Percentiles rank a stretch among this genome's conserved stretches.
These are phyloP conservation scores for Agonopterix subpropinquella DNA, from an alignment of 2,888 invertebrate genomes.

Conservation along the genomic window DNA sequence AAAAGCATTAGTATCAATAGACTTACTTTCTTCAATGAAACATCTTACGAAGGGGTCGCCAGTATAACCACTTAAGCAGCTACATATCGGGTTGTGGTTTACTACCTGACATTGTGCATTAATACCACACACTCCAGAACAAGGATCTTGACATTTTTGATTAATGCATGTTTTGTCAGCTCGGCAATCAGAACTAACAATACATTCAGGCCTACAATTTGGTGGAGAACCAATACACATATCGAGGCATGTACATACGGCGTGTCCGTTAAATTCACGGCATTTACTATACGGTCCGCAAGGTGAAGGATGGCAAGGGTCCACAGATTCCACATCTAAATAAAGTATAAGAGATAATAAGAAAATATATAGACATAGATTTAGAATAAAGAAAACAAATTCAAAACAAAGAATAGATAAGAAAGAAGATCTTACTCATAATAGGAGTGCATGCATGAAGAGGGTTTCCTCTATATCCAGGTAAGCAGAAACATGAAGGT, in stretches of 20 bases:
- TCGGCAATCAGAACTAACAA: constrained; percentile 86
- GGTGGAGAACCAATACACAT: constrained; percentile 86
- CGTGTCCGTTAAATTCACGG: constrained; percentile 81
- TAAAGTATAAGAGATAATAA: constrained; percentile 42
- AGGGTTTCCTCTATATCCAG: constrained; percentile 83
- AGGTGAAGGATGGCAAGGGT: constrained; percentile 85
- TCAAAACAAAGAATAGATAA: constrained; percentile 41
- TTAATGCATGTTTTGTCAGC: constrained; percentile 85
- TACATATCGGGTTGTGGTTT: constrained; percentile 87
- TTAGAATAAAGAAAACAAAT: constrained; percentile 31
- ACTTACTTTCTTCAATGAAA: constrained; percentile 78
- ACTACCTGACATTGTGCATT: constrained; percentile 87
- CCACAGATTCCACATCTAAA: constrained; percentile 63
- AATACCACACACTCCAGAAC: constrained; percentile 84
- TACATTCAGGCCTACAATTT: constrained; percentile 85
- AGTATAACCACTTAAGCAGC: constrained; percentile 79
- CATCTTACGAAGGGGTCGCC: constrained; percentile 89
- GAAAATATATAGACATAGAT: constrained; percentile 32
- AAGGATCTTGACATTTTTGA: constrained; percentile 86
- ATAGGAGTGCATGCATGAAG: constrained; percentile 78
- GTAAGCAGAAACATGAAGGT: constrained; percentile 84
- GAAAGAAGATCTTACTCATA: constrained; percentile 74
- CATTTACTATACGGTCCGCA: constrained; percentile 88
- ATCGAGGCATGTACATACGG: constrained; percentile 84
- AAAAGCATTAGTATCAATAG: constrained; percentile 5